phyloP scores from a whole-genome alignment of 2,113 vertebrate genomes.

The Caracal caracal region DNA sequence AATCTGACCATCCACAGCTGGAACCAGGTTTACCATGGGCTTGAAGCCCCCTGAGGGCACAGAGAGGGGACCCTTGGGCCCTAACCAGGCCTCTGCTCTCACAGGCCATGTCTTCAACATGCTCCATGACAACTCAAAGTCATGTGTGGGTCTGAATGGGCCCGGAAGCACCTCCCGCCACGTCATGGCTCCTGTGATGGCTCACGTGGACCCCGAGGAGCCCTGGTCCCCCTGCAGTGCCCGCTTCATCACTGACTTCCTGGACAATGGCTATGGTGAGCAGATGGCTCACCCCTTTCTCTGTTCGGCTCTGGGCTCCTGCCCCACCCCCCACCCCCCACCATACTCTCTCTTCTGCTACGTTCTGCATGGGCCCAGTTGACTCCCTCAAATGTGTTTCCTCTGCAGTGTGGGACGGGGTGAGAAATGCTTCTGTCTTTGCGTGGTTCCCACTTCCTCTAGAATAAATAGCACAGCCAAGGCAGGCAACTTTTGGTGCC shows the following conservation, averaged over 20 bases:
- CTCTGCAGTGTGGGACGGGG: not conserved
- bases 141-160: constrained; percentile 75
- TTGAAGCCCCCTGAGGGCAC: not conserved
- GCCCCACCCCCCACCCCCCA: not conserved
- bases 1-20: not conserved
- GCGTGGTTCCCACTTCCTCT: not conserved
- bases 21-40: not conserved
- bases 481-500: not conserved
- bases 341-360: not conserved
- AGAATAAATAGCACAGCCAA: not conserved
- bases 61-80: not conserved
- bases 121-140: constrained; percentile 85
- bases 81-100: not conserved
- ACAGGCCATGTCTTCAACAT: constrained; percentile 87
- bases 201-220: constrained; percentile 82
- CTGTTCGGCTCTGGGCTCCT: not conserved
- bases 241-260: constrained; percentile 86
- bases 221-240: constrained; percentile 87
- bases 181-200: constrained; percentile 86
- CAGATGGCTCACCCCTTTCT: not conserved
- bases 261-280: constrained; percentile 86
- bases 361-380: not conserved
- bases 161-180: constrained; percentile 56
- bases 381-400: not conserved
- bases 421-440: not conserved